Conservation (phyloP, 2,797 vertebrate species). For the Tokudaia tokunoshimensis region DNA sequence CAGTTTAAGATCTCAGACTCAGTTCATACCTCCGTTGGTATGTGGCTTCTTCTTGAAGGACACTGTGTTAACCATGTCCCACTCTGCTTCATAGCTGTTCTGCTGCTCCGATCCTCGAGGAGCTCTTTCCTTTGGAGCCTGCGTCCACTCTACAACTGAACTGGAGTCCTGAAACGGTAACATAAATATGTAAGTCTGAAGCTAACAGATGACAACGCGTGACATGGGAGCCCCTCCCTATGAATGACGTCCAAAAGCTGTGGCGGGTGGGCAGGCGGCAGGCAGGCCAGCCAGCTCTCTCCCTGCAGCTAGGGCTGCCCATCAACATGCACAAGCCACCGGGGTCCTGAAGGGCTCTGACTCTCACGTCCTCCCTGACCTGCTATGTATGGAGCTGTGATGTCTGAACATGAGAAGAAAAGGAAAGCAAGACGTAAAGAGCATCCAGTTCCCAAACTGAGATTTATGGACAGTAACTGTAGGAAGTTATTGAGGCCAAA, state of each 20-base stretch:
- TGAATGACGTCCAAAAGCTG: neutral
- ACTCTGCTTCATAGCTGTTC: constrained; percentile 96
- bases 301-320: neutral
- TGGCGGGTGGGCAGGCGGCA: neutral
- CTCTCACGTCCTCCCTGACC: neutral
- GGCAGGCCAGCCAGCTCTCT: neutral
- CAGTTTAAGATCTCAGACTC: constrained; percentile 47
- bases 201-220: constrained; percentile 5
- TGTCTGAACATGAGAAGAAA: constrained; percentile 25
- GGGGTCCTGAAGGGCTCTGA: constrained; percentile 23
- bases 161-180: constrained; percentile 94
- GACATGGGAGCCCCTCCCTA: constrained; percentile 28
- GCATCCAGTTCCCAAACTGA: neutral
- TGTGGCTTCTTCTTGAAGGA: constrained; percentile 94
- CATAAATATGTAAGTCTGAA: constrained; percentile 49
- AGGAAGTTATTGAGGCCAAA: neutral
- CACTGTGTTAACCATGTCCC: constrained; percentile 97
- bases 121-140: constrained; percentile 90
- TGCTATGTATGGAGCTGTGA: neutral
- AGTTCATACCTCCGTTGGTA: constrained; percentile 91
- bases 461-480: constrained; percentile 10
- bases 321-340: neutral
- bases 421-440: neutral
- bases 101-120: constrained; percentile 90
- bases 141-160: constrained; percentile 96